Base-by-base conservation (phyloP, 1,140 invertebrate species). In the Drosophila jambulina region DNA sequence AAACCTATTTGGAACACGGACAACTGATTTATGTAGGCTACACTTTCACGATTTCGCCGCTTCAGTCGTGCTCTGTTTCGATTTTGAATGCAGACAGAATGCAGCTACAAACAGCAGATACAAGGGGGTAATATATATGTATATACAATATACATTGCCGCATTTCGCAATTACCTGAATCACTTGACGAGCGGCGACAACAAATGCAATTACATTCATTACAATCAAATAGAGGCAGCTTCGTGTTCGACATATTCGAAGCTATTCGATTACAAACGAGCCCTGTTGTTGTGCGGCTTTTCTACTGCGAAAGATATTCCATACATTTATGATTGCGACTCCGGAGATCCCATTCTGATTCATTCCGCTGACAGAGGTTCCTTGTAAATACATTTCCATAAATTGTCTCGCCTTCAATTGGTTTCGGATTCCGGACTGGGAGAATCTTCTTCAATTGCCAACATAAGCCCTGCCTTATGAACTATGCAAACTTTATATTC, bases 161-260 rank as follows among this genome's bases (percentile, higher is more conserved):
- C 65, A 25, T 69, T 69, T 68, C 19, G 70, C 70, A 72, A 72
- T 72, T 74, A 74, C 54, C 70, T 74, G 70, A 74, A 72, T 74
- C 70, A 74, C 43, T 72, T 72, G 70, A 51, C 68, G 45, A 59
- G 67, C 53, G 27, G 38, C 38, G 56, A 65, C 62, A 61, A 62
- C 29, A 40, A 56, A 48, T 68, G 23, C 57, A 65, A 25, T 53
- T 43, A 68, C 63, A 75, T 58, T 32, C 45, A 63, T 54, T 59
- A 58, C 63, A 64, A 62, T 54, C 46, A 27, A 36, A 74, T 72
- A 29, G 45, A 71, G 77, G 58, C 67, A 64, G 75, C 68, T 87
- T 80, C 86, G 77, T 75, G 86, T 77, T 84, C 77, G 63, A 80
- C 86, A 72, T 71, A 59, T 38, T 77, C 46, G 36, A 60, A 42